Evolutionary conservation across 1,140 invertebrate species (phyloP), one percentile per base, ranked within the genome.

Genomic region (Steinernema khuongi): DNA sequence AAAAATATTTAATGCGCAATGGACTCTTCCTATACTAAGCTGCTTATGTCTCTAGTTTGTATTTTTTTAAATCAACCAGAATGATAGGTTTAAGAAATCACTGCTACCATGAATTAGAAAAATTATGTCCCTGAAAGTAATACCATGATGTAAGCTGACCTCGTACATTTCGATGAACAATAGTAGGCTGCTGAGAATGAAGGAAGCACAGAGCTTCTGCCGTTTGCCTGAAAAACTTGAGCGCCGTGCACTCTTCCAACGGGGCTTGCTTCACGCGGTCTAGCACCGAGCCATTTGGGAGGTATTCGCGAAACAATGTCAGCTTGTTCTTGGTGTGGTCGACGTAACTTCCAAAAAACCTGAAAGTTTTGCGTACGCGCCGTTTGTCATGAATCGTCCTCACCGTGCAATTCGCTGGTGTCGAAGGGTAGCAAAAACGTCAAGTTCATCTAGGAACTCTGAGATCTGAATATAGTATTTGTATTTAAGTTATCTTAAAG

Each of bases 81-180:
- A n/a, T n/a, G n/a, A n/a, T n/a, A n/a, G n/a, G n/a, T n/a, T n/a
- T n/a, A n/a, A n/a, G n/a, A n/a, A n/a, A n/a, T n/a, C n/a, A n/a
- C n/a, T n/a, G n/a, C n/a, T n/a, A n/a, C n/a, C n/a, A n/a, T n/a
- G n/a, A n/a, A n/a, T n/a, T n/a, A n/a, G n/a, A n/a, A n/a, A n/a
- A n/a, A n/a, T n/a, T n/a, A n/a, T n/a, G n/a, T n/a, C n/a, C n/a
- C n/a, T n/a, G n/a, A n/a, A n/a, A n/a, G n/a, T n/a, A n/a, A n/a
- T n/a, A n/a, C n/a, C n/a, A 41, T 41, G n/a, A 41, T 11, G n/a
- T 11, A 41, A 7, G 7, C 50, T 26, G 14, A 60, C 50, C 50
- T 60, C 50, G 50, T 22, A 60, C 50, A 60, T 60, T 60, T 4
- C 50, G 50, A 22, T 60, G 50, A 7, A 60, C 50, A 26, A 60